phyloP scores from a whole-genome alignment of 2,113 vertebrate species.

The Spea bombifrons region DNA sequence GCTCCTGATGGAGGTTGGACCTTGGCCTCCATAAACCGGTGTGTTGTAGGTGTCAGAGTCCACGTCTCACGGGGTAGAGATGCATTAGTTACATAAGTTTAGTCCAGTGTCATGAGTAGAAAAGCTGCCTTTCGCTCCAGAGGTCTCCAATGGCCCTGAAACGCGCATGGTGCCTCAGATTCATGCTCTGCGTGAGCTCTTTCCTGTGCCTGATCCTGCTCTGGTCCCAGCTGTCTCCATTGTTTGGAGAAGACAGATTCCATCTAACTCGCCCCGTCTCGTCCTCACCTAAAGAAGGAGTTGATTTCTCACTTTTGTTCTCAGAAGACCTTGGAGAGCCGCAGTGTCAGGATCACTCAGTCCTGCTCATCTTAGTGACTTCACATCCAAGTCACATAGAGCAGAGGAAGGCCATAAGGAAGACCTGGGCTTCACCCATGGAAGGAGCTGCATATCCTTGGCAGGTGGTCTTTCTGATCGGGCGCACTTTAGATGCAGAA shows the following conservation, averaged over 20 bases:
- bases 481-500: background rate
- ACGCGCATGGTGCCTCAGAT: accelerated
- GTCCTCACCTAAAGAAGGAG: background rate
- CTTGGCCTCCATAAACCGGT: too few relatives aligned
- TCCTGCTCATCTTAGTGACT: slow-evolving; percentile 42
- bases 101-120: too few relatives aligned
- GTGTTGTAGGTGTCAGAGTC: too few relatives aligned
- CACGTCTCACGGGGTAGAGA: too few relatives aligned
- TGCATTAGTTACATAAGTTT: too few relatives aligned
- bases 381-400: background rate
- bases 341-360: background rate
- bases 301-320: slow-evolving; percentile 36
- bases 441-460: background rate
- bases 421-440: background rate
- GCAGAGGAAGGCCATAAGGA: slow-evolving; percentile 11
- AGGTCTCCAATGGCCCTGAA: background rate
- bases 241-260: too few relatives aligned
- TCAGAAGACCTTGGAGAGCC: background rate
- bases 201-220: background rate
- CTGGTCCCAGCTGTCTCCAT: background rate
- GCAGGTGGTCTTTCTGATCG: slow-evolving; percentile 42
- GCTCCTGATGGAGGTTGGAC: too few relatives aligned
- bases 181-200: background rate
- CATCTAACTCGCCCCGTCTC: too few relatives aligned
- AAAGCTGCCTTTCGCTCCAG: too few relatives aligned